Evolutionary conservation across 2,888 invertebrate species (phyloP).

Genomic region (Agriotes lineatus): DNA sequence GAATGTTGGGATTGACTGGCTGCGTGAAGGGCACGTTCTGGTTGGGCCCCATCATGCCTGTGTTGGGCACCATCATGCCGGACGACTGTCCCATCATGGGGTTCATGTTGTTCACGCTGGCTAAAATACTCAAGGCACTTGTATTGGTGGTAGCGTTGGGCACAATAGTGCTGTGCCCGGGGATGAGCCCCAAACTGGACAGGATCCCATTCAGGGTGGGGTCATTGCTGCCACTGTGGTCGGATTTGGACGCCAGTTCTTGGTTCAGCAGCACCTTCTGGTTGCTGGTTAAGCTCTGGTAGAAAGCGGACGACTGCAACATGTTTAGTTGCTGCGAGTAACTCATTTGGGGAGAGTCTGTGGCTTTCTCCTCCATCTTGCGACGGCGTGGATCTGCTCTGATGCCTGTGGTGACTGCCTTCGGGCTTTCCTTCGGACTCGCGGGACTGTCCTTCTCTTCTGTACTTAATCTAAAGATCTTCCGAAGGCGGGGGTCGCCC

Average conservation of each 20-base stretch:
- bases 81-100: slow-evolving; percentile 41
- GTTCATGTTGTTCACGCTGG: slow-evolving; percentile 55
- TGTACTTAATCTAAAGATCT: slow-evolving; percentile 76
- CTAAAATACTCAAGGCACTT: slow-evolving; percentile 63
- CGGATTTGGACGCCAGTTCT: slow-evolving; percentile 71
- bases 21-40: slow-evolving; percentile 60
- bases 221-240: slow-evolving; percentile 73
- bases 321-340: slow-evolving; percentile 75
- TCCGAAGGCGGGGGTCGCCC: slow-evolving; percentile 81
- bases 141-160: slow-evolving; percentile 39
- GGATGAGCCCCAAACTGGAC: slow-evolving; percentile 70
- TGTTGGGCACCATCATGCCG: slow-evolving; percentile 28
- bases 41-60: slow-evolving; percentile 27
- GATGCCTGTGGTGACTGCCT: slow-evolving; percentile 65
- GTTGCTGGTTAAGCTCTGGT: slow-evolving; percentile 78
- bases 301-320: slow-evolving; percentile 77
- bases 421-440: slow-evolving; percentile 68
- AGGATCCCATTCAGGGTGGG: slow-evolving; percentile 72
- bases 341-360: slow-evolving; percentile 57
- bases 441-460: slow-evolving; percentile 73
- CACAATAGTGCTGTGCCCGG: slow-evolving; percentile 50
- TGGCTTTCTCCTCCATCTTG: slow-evolving; percentile 55
- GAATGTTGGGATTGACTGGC: slow-evolving; percentile 69
- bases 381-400: slow-evolving; percentile 63
- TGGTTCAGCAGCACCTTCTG: slow-evolving; percentile 80